phyloP scores from a whole-genome alignment of 2,113 vertebrate species.

The Falcunculus frontatus region DNA sequence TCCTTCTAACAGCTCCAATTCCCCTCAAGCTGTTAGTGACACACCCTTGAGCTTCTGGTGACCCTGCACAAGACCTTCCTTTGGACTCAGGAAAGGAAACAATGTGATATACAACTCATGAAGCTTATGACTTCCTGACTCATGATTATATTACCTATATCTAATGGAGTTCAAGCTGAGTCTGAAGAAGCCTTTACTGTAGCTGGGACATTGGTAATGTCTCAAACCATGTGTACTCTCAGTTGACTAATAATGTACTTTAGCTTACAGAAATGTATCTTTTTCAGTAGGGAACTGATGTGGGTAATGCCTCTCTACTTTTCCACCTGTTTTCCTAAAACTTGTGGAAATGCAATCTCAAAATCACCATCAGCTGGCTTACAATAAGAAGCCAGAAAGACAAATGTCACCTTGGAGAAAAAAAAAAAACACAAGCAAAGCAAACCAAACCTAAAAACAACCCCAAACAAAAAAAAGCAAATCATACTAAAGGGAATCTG shows the following conservation, averaged over 20 bases:
- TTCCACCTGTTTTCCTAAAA: background rate
- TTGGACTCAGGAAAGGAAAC: background rate
- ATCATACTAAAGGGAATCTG: background rate
- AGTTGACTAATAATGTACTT: background rate
- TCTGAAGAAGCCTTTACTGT: background rate
- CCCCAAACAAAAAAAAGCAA: fast-evolving
- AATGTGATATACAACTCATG: background rate
- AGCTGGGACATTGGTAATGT: background rate
- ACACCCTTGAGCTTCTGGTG: conserved; percentile 17
- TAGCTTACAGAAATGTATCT: background rate
- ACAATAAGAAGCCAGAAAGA: background rate
- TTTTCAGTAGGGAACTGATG: background rate
- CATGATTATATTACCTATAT: background rate
- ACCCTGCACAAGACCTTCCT: background rate
- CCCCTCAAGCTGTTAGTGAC: conserved; percentile 31
- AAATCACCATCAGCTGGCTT: background rate
- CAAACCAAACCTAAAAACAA: background rate
- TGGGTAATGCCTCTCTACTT: background rate
- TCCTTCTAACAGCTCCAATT: background rate
- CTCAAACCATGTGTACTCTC: background rate
- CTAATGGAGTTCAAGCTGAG: background rate
- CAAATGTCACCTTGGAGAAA: background rate
- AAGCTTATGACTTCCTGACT: background rate
- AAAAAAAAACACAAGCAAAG: background rate
- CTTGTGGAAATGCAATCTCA: background rate